Base-by-base conservation (phyloP, 2,113 vertebrate species). In the Vimba vimba region DNA sequence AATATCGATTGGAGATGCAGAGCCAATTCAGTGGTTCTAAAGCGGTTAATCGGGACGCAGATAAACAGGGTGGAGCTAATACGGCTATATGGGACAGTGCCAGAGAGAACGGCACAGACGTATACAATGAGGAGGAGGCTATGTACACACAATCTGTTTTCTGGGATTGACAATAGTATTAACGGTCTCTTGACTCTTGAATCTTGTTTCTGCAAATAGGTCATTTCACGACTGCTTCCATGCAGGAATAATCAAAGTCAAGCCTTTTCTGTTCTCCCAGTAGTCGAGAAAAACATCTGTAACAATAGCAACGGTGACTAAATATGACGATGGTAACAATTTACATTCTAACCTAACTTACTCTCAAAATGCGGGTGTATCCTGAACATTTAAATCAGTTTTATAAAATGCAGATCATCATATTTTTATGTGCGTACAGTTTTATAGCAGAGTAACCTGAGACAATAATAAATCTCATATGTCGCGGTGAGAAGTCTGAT, bases 1-100 rank as follows among this genome's bases (percentile, higher is more conserved):
- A 82, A 83, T 89, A 92, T 92, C 93, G 87, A 92, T 94, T 91
- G 92, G 86, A 85, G 90, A 91, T 85, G 2, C n/a, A 86, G 84
- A 64, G 85, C 88, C 90, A 90, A 91, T 91, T 91, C 90, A 91
- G 91, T 89, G 91, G 12, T 9, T 33, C 89, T 89, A 91, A 91
- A 91, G 83, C 88, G 88, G 85, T 92, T 91, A 91, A 87, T 88
- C 25, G 83, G 89, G 88, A 76, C 68, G 3, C 85, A 86, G 84
- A 89, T 85, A 91, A 93, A 89, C 77, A 88, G 85, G 86, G 88
- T 85, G 87, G 81, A 88, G 86, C 84, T 68, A 17, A 33, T 52
- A 82, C 10, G 2, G 45, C 43, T 33, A 50, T 11, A 27, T 30
- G n/a, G 36, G 36, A 79, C 21, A 17, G 13, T 47, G 39, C 79